Conservation (phyloP, 2,113 vertebrate species). For the Percopsis transmontana region DNA sequence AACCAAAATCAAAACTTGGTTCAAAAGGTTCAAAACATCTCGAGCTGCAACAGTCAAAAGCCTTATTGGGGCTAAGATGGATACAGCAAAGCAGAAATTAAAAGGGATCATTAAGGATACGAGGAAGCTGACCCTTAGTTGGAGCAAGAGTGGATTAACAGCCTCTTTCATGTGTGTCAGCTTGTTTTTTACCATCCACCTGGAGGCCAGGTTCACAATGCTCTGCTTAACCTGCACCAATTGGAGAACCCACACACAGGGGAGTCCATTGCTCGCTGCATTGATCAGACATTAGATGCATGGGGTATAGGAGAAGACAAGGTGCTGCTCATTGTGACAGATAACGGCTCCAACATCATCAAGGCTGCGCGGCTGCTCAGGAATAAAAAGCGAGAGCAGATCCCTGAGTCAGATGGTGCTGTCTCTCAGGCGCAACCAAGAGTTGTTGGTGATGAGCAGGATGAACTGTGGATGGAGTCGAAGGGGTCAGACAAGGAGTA, state of each 20-base stretch:
- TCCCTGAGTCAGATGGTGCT: neutral
- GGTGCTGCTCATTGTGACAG: slow-evolving; percentile 23
- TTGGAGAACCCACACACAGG: slow-evolving; percentile 16
- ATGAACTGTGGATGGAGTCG: neutral
- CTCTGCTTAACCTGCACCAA: slow-evolving; percentile 10
- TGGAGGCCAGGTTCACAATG: slow-evolving; percentile 4
- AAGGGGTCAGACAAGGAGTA: neutral
- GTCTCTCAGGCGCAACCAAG: too few relatives aligned
- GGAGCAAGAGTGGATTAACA: slow-evolving; percentile 18
- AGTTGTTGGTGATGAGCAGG: neutral
- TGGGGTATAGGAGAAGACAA: slow-evolving; percentile 15
- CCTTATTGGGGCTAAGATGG: slow-evolving; percentile 2
- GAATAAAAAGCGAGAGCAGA: neutral
- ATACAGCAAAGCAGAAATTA: neutral
- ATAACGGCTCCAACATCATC: slow-evolving; percentile 18
- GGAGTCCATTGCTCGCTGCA: slow-evolving; percentile 12
- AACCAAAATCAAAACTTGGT: neutral
- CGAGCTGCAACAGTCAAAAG: slow-evolving; percentile 1
- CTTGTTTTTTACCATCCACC: slow-evolving; percentile 26
- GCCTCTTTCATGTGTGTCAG: slow-evolving; percentile 16
- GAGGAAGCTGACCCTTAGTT: slow-evolving; percentile 7
- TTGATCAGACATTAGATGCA: slow-evolving; percentile 14
- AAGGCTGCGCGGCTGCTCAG: slow-evolving; percentile 9
- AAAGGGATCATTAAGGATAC: neutral
- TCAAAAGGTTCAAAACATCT: neutral